Percentiles rank a stretch among this genome's conserved stretches.
phyloP scores from a whole-genome alignment of 2,888 invertebrate genomes.

The Toxonevra muliebris region DNA sequence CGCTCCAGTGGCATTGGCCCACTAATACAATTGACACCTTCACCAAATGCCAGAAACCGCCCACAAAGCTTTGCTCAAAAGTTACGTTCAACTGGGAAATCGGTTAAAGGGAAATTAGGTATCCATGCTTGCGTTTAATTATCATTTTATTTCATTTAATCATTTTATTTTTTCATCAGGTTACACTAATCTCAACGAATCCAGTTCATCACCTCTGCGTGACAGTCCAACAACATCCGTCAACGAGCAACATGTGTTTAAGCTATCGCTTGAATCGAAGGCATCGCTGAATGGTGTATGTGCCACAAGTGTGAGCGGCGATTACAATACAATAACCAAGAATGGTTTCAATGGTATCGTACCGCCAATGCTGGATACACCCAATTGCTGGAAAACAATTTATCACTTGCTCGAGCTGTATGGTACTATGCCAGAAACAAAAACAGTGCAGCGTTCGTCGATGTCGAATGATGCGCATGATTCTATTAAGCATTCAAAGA shows the following conservation, averaged over 20 bases:
- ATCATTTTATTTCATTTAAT: not conserved
- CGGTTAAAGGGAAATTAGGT: constrained; percentile 75
- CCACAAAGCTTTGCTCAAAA: constrained; percentile 92
- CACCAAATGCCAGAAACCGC: constrained; percentile 66
- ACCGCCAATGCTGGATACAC: constrained; percentile 63
- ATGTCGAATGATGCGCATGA: constrained; percentile 64
- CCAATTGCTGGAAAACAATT: constrained; percentile 94
- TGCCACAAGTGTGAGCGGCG: constrained; percentile 59
- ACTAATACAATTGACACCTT: constrained; percentile 62
- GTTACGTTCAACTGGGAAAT: constrained; percentile 83
- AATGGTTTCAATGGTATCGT: constrained; percentile 48
- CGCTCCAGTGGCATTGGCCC: constrained; percentile 58
- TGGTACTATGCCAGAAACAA: constrained; percentile 93
- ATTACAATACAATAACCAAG: constrained; percentile 59
- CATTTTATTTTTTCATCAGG: constrained; percentile 58
- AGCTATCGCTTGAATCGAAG: constrained; percentile 61
- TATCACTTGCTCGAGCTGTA: constrained; percentile 92
- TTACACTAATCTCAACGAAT: constrained; percentile 83
- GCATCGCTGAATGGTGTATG: constrained; percentile 62
- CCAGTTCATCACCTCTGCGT: constrained; percentile 73
- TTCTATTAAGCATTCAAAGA: constrained; percentile 71
- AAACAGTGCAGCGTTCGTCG: constrained; percentile 74
- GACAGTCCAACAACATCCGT: constrained; percentile 71
- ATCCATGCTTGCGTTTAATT: not conserved
- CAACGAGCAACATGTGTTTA: constrained; percentile 59